Base-by-base conservation (phyloP, 92 coral and sea anemone genomes). In the Epizoanthus stellaris region DNA sequence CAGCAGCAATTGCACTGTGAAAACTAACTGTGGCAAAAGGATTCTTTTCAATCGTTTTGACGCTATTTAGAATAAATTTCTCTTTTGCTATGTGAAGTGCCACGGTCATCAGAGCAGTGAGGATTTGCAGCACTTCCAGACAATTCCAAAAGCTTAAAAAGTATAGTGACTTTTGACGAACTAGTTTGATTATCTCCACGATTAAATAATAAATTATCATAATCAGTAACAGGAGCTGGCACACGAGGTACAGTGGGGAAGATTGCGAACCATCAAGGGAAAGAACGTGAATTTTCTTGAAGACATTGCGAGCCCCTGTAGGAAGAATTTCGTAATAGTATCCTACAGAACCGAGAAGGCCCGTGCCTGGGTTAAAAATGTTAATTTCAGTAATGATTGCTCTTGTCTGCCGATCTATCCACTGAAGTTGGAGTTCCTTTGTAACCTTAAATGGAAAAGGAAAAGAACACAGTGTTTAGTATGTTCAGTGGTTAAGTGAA, bases 291-390 rank as follows among this genome's bases (percentile, higher is more conserved):
- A 79, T 79, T 45, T 64, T 13, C 25, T 42, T 64, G n/a, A 79
- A 43, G 25, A 23, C 25, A 40, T 59, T 45, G 3, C 83, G 72
- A 30, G 73, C 13, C 13, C 83, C 83, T 20, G 58, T 47, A 10
- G 83, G 71, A 19, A 62, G 83, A 39, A 79, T 42, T 30, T 79
- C 72, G 40, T 63, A 79, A 40, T 12, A 62, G 52, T 63, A 63
- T 42, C 40, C 49, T 3, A 64, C 61, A 62, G 59, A 62, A 17
- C 73, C 61, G 23, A 79, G 58, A 3, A 79, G 72, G 25, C 34
- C 52, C 17, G 83, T 79, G 30, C 83, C 72, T 12, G 72, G 83
- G 57, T 79, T 79, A 56, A 79, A 79, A 14, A 79, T 21, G 83
- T 63, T 79, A 4, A 79, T 57, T 17, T 79, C 83, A 21, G 72